Evolutionary conservation across 2,113 vertebrate species (phyloP).

Genomic region (Chaetodon trifascialis): DNA sequence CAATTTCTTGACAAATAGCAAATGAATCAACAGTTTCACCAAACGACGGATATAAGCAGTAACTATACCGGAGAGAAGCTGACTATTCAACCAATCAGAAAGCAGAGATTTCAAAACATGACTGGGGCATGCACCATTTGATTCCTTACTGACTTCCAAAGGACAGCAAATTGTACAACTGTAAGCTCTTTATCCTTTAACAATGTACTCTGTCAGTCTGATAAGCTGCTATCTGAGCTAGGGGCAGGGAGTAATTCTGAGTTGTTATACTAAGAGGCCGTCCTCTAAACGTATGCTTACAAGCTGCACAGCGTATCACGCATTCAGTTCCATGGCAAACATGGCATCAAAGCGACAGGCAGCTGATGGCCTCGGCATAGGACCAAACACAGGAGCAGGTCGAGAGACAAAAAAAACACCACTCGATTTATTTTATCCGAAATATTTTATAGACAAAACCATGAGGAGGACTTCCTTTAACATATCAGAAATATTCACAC

Average conservation of each 20-base stretch:
- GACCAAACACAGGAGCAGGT: background rate
- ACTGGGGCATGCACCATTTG: background rate
- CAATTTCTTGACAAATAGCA: background rate
- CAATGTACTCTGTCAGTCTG: slow-evolving; percentile 8
- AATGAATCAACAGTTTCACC: slow-evolving; percentile 1
- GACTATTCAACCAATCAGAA: background rate
- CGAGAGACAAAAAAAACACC: background rate
- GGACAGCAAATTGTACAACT: background rate
- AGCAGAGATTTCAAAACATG: background rate
- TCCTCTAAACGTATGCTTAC: background rate
- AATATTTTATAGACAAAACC: background rate
- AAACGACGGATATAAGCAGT: slow-evolving; percentile 6
- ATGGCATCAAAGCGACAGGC: slow-evolving; percentile 7
- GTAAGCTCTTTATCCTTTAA: slow-evolving; percentile 15
- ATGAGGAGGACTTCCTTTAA: slow-evolving; percentile 1
- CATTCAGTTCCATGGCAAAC: slow-evolving; percentile 3
- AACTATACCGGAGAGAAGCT: background rate
- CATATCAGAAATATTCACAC: slow-evolving; percentile 42
- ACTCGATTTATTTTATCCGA: background rate
- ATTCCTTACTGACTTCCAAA: background rate
- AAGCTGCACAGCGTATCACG: background rate
- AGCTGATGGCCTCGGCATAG: background rate
- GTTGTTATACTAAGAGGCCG: background rate
- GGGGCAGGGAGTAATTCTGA: background rate
- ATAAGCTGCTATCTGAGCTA: slow-evolving; percentile 12